These are phyloP conservation scores for Solenopsis invicta DNA, from an alignment of 1,140 invertebrate species.

Conservation along the genomic window DNA sequence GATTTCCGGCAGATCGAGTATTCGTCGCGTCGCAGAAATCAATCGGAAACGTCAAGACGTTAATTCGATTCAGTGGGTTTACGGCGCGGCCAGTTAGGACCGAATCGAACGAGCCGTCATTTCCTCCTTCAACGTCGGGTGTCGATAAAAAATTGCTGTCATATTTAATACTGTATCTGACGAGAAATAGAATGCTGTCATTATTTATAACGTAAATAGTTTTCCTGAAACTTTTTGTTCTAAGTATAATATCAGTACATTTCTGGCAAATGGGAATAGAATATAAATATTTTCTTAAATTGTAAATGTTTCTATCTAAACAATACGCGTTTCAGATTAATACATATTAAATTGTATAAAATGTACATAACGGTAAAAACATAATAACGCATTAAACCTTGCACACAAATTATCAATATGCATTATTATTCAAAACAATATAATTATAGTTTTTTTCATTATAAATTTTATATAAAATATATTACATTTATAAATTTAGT, in stretches of 20 bases:
- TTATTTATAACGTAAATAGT: neutral
- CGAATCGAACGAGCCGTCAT: conserved; percentile 19
- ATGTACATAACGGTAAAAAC: neutral
- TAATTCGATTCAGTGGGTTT: conserved; percentile 59
- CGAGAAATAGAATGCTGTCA: neutral
- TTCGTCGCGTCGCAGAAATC: conserved; percentile 58
- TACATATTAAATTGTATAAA: conserved; percentile 24
- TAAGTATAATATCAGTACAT: neutral
- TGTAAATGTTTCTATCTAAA: conserved; percentile 15
- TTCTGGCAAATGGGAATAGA: neutral
- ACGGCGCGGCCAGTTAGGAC: conserved; percentile 22
- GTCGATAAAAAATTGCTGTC: conserved; percentile 10
- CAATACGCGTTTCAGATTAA: neutral
- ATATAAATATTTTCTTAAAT: neutral
- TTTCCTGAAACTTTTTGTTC: neutral
- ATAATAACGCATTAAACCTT: neutral
- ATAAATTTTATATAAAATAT: conserved; percentile 14
- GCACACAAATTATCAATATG: neutral
- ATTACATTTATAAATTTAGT: neutral
- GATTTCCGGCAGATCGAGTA: conserved; percentile 53
- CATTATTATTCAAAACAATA: neutral
- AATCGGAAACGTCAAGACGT: conserved; percentile 62
- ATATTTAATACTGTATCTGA: neutral
- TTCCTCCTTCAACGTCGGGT: conserved; percentile 27
- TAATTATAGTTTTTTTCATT: neutral